Evolutionary conservation across 1,140 invertebrate species (phyloP), one percentile per base, ranked within the genome.

Genomic region (Drosophila willistoni): DNA sequence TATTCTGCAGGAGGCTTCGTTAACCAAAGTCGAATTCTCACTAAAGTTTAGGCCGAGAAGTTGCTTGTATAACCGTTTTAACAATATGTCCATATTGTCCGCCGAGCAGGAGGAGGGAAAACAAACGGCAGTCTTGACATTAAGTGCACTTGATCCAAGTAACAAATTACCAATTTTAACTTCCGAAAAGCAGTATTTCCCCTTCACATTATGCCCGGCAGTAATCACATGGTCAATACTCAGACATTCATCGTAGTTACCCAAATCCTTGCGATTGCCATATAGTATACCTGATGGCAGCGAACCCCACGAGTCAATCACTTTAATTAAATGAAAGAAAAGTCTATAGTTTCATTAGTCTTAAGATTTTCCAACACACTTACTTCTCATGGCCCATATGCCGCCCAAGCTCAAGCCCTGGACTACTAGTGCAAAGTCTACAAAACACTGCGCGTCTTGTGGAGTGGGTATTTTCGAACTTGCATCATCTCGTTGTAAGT

Each of bases 231-330:
- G 65, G 7, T 79, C 44, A n/a, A 73, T 59, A 33, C 41, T 33
- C 14, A 83, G 17, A 59, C 81, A 83, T 67, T 83, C 68, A 44
- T 79, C 79, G 29, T 56, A 83, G 62, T 83, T 75, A 0, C 81
- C 81, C 41, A 83, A 41, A 42, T 83, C 81, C 4, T 44, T 47
- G 25, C 71, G 17, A 34, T 79, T 79, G 10, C 81, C 81, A 41
- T 39, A 33, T 0, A 83, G 54, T 4, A 83, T 69, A 4, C 81
- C 81, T 9, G 75, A 42, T 1, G 81, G 81, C 13, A 81, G 7
- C 4, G 73, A 65, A n/a, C 79, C 81, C 81, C 81, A 83, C 1
- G 81, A 66, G 62, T 83, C 81, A 10, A 79, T 44, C 54, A 81
- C 81, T 83, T 7, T 1, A 34, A 3, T 29, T 7, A 63, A 17